Evolutionary conservation across 2,888 invertebrate species (phyloP).

Genomic region (Trachelus troglodyta): DNA sequence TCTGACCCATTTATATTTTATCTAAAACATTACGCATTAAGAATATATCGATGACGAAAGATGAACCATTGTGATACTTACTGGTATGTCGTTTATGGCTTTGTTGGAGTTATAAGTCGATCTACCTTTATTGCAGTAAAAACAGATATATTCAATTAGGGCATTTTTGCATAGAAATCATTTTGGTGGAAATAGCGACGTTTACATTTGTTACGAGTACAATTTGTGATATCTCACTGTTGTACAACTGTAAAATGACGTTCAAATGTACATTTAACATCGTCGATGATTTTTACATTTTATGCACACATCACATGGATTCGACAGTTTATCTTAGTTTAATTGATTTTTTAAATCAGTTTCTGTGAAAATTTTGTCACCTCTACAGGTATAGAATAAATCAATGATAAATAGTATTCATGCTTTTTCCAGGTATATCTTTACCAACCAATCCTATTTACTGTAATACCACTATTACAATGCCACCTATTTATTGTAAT

Average conservation of each 20-base stretch:
- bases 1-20: neutral
- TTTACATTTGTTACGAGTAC: neutral
- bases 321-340: neutral
- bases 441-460: no score
- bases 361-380: neutral
- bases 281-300: neutral
- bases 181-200: neutral
- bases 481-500: no score
- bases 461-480: no score
- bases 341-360: neutral
- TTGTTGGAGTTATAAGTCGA: neutral
- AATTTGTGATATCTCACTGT: neutral
- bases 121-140: neutral
- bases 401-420: no score
- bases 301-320: neutral
- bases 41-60: neutral
- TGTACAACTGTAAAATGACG: neutral
- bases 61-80: neutral
- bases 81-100: neutral
- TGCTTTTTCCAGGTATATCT: no score
- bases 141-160: neutral
- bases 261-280: neutral
- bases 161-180: neutral
- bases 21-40: neutral
- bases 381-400: no score